phyloP scores from a whole-genome alignment of 2,113 vertebrate species.

The Mesembrinibis cayennensis region DNA sequence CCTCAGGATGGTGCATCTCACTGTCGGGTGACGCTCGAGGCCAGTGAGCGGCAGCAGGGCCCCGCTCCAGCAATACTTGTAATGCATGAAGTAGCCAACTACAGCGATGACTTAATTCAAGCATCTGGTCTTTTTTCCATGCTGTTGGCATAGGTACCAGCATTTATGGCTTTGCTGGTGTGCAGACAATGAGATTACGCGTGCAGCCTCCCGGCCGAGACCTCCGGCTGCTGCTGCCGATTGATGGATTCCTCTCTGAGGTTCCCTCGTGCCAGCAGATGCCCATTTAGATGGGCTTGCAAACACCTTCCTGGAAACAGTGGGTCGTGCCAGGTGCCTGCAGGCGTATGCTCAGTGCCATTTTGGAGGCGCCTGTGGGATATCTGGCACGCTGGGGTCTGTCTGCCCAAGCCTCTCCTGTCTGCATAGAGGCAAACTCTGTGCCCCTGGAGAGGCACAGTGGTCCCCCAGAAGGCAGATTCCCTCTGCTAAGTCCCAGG shows the following conservation, averaged over 20 bases:
- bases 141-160: not conserved
- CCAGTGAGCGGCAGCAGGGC: not conserved
- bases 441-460: fast-evolving
- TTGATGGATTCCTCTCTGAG: not conserved
- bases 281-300: not conserved
- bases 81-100: not conserved
- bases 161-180: not conserved
- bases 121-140: not conserved
- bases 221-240: not conserved
- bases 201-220: not conserved
- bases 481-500: not conserved
- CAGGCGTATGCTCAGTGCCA: not conserved
- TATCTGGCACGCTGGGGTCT: not conserved
- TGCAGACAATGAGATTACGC: not conserved
- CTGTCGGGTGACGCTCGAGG: not conserved
- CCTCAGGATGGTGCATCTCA: fast-evolving
- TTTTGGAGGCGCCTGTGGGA: not conserved
- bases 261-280: fast-evolving
- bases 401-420: not conserved
- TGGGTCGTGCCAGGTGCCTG: fast-evolving
- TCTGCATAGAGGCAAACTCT: not conserved
- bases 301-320: not conserved
- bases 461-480: not conserved
- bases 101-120: not conserved
- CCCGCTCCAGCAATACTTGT: not conserved